Conservation (phyloP, 2,113 vertebrate species). For the Brachirus orientalis region DNA sequence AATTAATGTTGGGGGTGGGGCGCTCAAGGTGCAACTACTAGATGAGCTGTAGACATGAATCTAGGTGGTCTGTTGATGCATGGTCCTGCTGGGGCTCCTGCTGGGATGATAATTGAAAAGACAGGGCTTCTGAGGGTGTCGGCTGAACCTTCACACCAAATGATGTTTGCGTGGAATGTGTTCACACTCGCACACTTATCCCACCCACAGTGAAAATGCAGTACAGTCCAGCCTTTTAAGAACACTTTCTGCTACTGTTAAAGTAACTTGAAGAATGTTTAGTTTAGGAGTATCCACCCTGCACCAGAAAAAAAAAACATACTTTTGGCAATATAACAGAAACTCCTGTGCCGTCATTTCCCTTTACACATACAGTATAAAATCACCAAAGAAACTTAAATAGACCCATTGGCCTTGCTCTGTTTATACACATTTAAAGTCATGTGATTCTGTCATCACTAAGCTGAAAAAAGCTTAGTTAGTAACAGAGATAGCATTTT, state of each 20-base stretch:
- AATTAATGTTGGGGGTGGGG: not conserved
- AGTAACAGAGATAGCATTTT: slow-evolving; percentile 34
- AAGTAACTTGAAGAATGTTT: slow-evolving; percentile 3
- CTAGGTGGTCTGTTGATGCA: slow-evolving; percentile 60
- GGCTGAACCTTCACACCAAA: slow-evolving; percentile 48
- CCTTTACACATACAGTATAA: not conserved
- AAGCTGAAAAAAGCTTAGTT: slow-evolving; percentile 40
- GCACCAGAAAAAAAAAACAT: not conserved
- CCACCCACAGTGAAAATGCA: slow-evolving; percentile 45
- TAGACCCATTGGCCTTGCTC: not conserved
- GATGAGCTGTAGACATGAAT: slow-evolving; percentile 7
- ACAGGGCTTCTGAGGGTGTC: slow-evolving; percentile 45
- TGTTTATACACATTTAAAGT: not conserved
- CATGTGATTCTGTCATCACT: slow-evolving; percentile 31
- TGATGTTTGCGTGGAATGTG: slow-evolving; percentile 46
- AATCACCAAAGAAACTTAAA: not conserved
- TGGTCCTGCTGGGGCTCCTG: slow-evolving; percentile 51
- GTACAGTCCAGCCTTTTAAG: slow-evolving; percentile 30
- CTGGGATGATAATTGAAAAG: slow-evolving; percentile 67
- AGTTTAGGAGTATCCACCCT: not conserved
- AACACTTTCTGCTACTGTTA: slow-evolving; percentile 19
- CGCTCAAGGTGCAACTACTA: not conserved
- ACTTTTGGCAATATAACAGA: not conserved
- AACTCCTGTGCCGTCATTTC: not conserved
- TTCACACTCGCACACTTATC: slow-evolving; percentile 39